Base-by-base conservation (phyloP, 2,888 invertebrate genomes). In the Aphodius granarius region DNA sequence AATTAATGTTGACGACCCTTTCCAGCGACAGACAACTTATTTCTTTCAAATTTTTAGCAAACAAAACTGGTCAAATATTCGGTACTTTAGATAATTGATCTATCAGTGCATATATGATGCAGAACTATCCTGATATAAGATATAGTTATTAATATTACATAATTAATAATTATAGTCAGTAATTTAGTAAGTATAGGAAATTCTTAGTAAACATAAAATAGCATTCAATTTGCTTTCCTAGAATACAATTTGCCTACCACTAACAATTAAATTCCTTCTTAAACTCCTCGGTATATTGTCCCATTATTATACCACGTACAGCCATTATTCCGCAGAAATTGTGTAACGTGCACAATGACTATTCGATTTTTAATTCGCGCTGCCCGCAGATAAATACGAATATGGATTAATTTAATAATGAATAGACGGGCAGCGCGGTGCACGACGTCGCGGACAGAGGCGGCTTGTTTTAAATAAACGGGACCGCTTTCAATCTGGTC, bases 351-450 rank as follows among this genome's bases (percentile, higher is more conserved):
- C 43, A 43, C 43, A 3, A 43, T 43, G 43, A 43, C 43, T 43
- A 43, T 43, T 43, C 43, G 43, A 43, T 43, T 43, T 43, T 43
- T 43, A 43, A 43, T 43, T 43, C 43, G 68, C 20, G 6, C 20
- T 68, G 20, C 22, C 22, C 20, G 16, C 6, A 19, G 68, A 20
- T 21, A 68, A 68, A 68, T 20, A 68, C 68, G 68, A 68, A 68
- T 68, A 68, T 68, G 68, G 68, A 68, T 68, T 68, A 68, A 68
- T 68, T 68, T 68, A 68, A 68, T 68, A 21, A 68, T 22, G 68
- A 68, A 68, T 68, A 68, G 68, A 68, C 43, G 13, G 43, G 43
- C 43, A 43, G 43, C 43, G 43, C 43, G 9, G 43, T 6, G 43
- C 43, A 43, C 43, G 43, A 43, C 43, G 13, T 43, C 43, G 43